Evolutionary conservation across 2,888 invertebrate genomes (phyloP), one percentile per base, ranked within the genome.

Genomic region (Lacanobia wlatinum): DNA sequence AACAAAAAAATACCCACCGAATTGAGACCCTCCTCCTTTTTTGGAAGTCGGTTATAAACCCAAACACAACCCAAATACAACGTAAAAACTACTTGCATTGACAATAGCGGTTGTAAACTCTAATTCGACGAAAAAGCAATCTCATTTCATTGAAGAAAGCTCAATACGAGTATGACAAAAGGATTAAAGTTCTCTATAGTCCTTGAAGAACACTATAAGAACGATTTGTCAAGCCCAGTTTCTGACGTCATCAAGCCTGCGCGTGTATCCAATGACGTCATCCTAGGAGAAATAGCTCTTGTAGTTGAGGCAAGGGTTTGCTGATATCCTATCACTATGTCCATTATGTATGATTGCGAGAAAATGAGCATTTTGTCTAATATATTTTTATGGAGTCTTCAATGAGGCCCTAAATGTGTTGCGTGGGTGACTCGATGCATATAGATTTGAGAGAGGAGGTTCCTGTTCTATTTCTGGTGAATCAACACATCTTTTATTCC

Each of bases 211-310:
- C 50, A 69, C 62, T 73, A 59, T 67, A 60, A 7, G 62, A 68
- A 40, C 38, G 58, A 64, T 78, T 75, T 75, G 69, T 82, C 70
- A 82, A 80, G 63, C 65, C 71, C 78, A 76, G 62, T 14, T 34
- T 48, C 48, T 86, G 83, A 87, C 84, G 87, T 87, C 83, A 86
- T 58, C 12, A 10, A 12, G 71, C 14, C 58, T 73, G 59, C 73
- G 58, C 55, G 34, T 55, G 70, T 65, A 55, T 23, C 55, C 23
- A 59, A 81, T 85, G 67, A 83, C 81, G 85, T 81, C 81, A 85
- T 78, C 38, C 8, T 55, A 21, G 40, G 59, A 60, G 71, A 80
- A 74, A 83, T 72, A 21, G 52, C 76, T 76, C 72, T 80, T 72
- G 69, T 70, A 75, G 86, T 76, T 80, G 67, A 74, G 73, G 61